These are phyloP conservation scores for Mycteria americana DNA, from an alignment of 2,797 vertebrate genomes.

Conservation along the genomic window DNA sequence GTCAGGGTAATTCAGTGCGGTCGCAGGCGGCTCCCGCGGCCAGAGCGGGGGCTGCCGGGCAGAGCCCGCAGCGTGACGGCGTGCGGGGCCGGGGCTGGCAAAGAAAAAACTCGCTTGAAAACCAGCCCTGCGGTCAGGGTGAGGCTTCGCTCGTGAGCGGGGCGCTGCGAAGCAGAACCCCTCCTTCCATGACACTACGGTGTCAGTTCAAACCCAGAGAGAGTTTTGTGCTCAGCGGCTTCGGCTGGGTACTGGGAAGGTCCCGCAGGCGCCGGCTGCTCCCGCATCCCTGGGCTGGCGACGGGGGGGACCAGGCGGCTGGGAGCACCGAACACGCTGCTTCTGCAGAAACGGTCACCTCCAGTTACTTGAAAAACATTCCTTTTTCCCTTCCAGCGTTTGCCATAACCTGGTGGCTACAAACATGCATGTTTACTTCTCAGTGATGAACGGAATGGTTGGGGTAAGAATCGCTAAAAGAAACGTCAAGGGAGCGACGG, in stretches of 20 bases:
- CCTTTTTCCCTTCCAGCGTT: background rate
- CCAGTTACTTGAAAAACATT: background rate
- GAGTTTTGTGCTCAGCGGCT: background rate
- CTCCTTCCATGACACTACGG: background rate
- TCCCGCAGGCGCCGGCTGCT: background rate
- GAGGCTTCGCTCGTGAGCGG: background rate
- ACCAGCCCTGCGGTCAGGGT: background rate
- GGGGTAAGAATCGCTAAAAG: background rate
- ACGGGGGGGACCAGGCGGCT: background rate
- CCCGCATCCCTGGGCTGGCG: background rate
- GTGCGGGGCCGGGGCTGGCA: background rate
- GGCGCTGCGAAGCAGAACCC: background rate
- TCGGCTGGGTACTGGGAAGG: background rate
- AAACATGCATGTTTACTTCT: background rate
- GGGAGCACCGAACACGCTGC: rapidly evolving
- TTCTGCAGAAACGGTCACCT: background rate
- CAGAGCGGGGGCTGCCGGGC: background rate
- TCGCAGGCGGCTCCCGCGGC: background rate
- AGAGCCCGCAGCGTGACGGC: background rate
- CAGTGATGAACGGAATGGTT: no score
- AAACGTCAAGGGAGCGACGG: rapidly evolving
- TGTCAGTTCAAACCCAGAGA: background rate
- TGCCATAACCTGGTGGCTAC: background rate
- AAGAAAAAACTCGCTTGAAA: background rate
- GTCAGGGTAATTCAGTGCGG: rapidly evolving